Base-by-base conservation (phyloP, 1,140 invertebrate species). In the Drosophila repleta region DNA sequence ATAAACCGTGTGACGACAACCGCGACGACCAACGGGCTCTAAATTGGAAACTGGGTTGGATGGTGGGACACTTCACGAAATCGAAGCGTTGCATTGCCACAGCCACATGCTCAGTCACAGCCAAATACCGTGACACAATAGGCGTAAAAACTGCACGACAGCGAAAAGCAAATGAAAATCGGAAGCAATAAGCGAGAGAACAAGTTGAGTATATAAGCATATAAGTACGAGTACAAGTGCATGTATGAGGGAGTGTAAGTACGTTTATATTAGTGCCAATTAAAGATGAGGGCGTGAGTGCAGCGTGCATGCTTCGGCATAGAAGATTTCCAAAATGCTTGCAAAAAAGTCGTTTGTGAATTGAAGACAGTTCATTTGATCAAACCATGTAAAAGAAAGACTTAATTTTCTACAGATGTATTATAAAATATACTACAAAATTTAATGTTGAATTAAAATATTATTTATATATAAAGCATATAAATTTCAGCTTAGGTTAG, bases 121-220 rank as follows among this genome's bases (percentile, higher is more conserved):
- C 15, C 39, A 43, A 43, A 43, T 76, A 79, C 55, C 81, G 81
- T 71, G 81, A 85, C 77, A 85, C 87, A 85, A 85, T 85, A 79
- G 81, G 77, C 81, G 77, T 74, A 85, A 85, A 84, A 84, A 67
- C 68, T 70, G 76, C 73, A 76, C 79, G 76, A 73, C 67, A 76
- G 76, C 66, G 21, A 70, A 73, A 77, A 65, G 61, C 64, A 63
- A 71, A 76, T 58, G 72, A 83, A 83, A 76, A 76, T 79, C 53
- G 53, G 41, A 43, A 63, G 65, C 60, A 62, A 51, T 74, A 63
- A 55, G 78, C 39, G 29, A 71, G 24, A 49, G 39, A 39, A 57
- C 45, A 56, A 57, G 43, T 39, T 57, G 18, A 62, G 46, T 24
- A 56, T 7, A 29, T 26, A 48, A 35, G 32, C 32, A 35, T 13